Evolutionary conservation across 2,113 vertebrate genomes (phyloP), one percentile per base, ranked within the genome.

Genomic region (Lates calcarifer): DNA sequence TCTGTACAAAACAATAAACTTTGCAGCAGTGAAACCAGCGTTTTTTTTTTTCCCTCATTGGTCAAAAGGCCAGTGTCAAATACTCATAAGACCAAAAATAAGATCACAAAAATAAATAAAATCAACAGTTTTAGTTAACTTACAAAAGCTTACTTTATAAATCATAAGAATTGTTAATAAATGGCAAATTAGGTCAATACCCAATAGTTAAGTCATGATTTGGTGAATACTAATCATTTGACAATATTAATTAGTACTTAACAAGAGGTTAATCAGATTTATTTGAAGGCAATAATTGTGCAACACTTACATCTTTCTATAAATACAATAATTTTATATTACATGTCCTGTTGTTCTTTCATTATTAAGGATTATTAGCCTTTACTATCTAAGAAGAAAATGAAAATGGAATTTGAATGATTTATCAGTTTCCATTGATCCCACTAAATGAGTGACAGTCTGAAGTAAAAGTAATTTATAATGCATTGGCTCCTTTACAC

Each of bases 1-100:
- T 81, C 49, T 87, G 83, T 88, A 91, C 91, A 93, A 89, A 93
- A 84, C 75, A 85, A 75, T 17, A 73, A 56, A 62, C 13, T 20
- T 45, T 80, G 79, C 62, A 81, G 63, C 78, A 83, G 76, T 72
- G 68, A 78, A 84, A 72, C n/a, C 37, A 67, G 31, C n/a, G 22
- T 57, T 31, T 63, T 69, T 45, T 3, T 0, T 39, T 41, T 29
- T n/a, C n/a, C 29, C 31, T 69, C 33, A 60, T 49, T 71, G 12
- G 55, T 76, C 29, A 29, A 75, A 79, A 71, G 24, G 33, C 37
- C 57, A 68, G 9, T 58, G 35, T 80, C 24, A 69, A 74, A 85
- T 64, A 39, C 31, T 70, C 55, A 45, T 51, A 58, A 69, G 49
- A 84, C 41, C 58, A 65, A 49, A 56, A 74, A 58, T 26, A 60